phyloP scores from a whole-genome alignment of 2,113 vertebrate species.

The Colinus virginianus region DNA sequence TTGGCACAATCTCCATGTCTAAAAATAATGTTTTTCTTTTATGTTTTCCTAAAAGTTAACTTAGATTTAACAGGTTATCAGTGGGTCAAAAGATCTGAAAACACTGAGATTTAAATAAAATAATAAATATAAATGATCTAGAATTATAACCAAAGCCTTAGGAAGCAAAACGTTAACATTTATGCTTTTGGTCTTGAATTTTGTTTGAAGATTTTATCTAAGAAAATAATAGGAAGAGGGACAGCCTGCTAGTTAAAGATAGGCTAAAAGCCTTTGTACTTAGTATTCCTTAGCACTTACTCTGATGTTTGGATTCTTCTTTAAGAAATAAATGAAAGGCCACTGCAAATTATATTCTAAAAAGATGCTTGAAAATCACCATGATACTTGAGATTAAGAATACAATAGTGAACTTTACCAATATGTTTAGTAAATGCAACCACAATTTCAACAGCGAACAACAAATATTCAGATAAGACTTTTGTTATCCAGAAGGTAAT shows the following conservation, averaged over 20 bases:
- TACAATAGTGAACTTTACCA: neutral
- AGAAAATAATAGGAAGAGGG: neutral
- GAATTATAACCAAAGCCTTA: neutral
- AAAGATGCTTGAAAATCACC: neutral
- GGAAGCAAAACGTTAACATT: neutral
- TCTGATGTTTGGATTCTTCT: neutral
- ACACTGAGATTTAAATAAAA: neutral
- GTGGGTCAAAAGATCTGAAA: neutral
- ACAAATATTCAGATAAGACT: neutral
- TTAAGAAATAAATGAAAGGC: neutral
- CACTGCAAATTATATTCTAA: neutral
- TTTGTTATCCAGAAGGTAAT: neutral
- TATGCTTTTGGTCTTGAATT: neutral
- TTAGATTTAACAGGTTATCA: neutral
- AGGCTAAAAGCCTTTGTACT: neutral
- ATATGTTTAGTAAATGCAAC: too few relatives aligned
- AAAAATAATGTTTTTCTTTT: conserved; percentile 15
- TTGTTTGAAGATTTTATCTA: neutral
- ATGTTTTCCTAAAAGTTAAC: neutral
- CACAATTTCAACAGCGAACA: neutral
- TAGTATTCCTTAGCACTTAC: neutral
- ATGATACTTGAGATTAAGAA: neutral
- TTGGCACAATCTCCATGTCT: neutral
- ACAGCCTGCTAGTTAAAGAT: neutral
- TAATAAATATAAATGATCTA: neutral